These are phyloP conservation scores for Zaprionus tsacasi DNA, from an alignment of 1,140 invertebrate species.

Conservation along the genomic window DNA sequence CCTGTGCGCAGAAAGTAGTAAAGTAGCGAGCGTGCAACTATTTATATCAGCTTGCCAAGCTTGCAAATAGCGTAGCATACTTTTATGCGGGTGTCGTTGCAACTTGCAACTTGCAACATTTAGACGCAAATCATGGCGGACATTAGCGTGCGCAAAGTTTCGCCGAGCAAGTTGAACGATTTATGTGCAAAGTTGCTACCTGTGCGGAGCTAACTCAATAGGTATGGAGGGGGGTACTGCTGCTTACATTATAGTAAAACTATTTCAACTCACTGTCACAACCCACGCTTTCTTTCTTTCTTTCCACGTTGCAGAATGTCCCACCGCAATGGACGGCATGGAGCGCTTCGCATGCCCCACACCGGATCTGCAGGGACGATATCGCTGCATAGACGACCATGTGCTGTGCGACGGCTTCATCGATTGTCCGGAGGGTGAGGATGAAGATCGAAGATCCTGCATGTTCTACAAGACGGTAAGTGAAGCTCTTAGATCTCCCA, in stretches of 20 bases:
- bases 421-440: conserved; percentile 96
- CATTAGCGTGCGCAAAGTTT: conserved; percentile 77
- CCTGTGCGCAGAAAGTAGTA: conserved; percentile 52
- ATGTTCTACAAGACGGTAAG: conserved; percentile 99
- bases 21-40: conserved; percentile 73
- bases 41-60: conserved; percentile 61
- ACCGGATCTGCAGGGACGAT: conserved; percentile 94
- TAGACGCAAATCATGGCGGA: conserved; percentile 81
- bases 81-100: conserved; percentile 63
- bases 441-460: conserved; percentile 96
- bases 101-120: conserved; percentile 70
- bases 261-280: conserved; percentile 62
- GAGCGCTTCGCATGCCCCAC: conserved; percentile 97
- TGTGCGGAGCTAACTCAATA: too few relatives aligned
- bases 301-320: conserved; percentile 90
- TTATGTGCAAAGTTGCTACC: conserved; percentile 74
- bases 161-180: conserved; percentile 63
- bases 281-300: not conserved
- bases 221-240: not conserved
- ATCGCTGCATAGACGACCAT: conserved; percentile 97
- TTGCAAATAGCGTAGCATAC: conserved; percentile 65
- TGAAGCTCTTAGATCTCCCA: not conserved
- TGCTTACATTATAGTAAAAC: conserved; percentile 39
- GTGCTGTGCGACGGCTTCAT: conserved; percentile 97
- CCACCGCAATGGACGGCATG: conserved; percentile 95